These are phyloP conservation scores for Rhingia rostrata DNA, from an alignment of 2,888 invertebrate species.

Conservation along the genomic window DNA sequence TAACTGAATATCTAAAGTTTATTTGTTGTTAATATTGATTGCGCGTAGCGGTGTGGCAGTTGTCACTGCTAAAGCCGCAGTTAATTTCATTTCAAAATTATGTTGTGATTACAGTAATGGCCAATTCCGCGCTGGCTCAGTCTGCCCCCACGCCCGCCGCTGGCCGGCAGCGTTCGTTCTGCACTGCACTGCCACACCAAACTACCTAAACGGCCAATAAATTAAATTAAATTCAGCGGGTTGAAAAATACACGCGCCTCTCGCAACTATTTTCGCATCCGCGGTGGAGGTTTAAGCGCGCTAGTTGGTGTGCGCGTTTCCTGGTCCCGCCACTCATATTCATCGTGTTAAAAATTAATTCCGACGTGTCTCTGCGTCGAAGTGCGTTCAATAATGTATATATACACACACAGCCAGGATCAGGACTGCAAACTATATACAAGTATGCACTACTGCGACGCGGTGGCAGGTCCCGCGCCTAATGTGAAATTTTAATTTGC, in stretches of 20 bases:
- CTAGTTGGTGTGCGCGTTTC: background rate
- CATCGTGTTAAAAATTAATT: slow-evolving; percentile 77
- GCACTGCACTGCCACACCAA: slow-evolving; percentile 37
- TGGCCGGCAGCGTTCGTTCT: slow-evolving; percentile 35
- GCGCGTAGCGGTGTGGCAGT: slow-evolving; percentile 55
- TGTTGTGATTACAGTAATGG: slow-evolving; percentile 57
- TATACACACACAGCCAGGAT: background rate
- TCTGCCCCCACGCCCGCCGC: slow-evolving; percentile 11
- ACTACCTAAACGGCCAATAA: slow-evolving; percentile 63
- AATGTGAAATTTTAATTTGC: slow-evolving; percentile 76
- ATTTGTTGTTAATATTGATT: slow-evolving; percentile 64
- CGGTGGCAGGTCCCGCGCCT: slow-evolving; percentile 36
- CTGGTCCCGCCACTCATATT: slow-evolving; percentile 60
- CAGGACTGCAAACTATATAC: slow-evolving; percentile 28
- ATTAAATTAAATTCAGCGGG: slow-evolving; percentile 57
- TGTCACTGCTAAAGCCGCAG: slow-evolving; percentile 65
- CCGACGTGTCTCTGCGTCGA: slow-evolving; percentile 71
- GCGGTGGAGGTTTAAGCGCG: slow-evolving; percentile 9
- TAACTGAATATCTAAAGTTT: slow-evolving; percentile 53
- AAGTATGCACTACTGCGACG: slow-evolving; percentile 14
- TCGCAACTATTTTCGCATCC: slow-evolving; percentile 25
- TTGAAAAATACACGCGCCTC: slow-evolving; percentile 24
- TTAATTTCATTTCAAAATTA: slow-evolving; percentile 59
- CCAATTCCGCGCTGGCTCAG: slow-evolving; percentile 1
- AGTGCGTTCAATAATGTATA: slow-evolving; percentile 19